phyloP scores from a whole-genome alignment of 2,888 invertebrate species.

The Ecliptopera silaceata region DNA sequence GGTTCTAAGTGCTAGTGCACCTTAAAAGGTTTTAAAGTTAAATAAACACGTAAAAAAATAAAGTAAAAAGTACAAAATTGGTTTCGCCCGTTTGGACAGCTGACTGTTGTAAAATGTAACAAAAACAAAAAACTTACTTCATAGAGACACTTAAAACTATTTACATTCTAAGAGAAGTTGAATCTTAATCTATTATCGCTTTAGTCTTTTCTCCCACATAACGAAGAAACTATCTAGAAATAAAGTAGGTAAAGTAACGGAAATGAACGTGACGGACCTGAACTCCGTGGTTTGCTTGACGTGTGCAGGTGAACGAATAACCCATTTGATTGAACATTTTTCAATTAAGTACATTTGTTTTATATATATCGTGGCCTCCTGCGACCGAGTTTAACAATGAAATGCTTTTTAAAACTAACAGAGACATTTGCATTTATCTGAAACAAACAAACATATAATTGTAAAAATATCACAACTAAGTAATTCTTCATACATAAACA shows the following conservation, averaged over 20 bases:
- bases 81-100: conserved; percentile 49
- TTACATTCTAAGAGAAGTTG: conserved; percentile 32
- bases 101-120: conserved; percentile 48
- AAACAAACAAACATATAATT: conserved; percentile 9
- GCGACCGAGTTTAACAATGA: background rate
- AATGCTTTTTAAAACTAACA: background rate
- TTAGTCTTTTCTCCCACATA: conserved; percentile 36
- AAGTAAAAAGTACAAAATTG: conserved; percentile 35
- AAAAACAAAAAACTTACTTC: conserved; percentile 51
- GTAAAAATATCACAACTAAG: background rate
- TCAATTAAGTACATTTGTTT: background rate
- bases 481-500: too few relatives aligned
- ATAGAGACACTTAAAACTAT: conserved; percentile 25
- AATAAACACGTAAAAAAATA: conserved; percentile 32
- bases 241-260: conserved; percentile 41
- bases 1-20: background rate
- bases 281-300: background rate
- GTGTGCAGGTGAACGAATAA: conserved; percentile 21
- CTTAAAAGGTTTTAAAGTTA: background rate
- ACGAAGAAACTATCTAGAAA: conserved; percentile 8
- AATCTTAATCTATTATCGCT: conserved; percentile 44
- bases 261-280: conserved; percentile 25
- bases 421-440: conserved; percentile 6
- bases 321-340: background rate
- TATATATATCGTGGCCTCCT: background rate